These are phyloP conservation scores for Drosophila eohydei DNA, from an alignment of 2,888 invertebrate species.

Conservation along the genomic window DNA sequence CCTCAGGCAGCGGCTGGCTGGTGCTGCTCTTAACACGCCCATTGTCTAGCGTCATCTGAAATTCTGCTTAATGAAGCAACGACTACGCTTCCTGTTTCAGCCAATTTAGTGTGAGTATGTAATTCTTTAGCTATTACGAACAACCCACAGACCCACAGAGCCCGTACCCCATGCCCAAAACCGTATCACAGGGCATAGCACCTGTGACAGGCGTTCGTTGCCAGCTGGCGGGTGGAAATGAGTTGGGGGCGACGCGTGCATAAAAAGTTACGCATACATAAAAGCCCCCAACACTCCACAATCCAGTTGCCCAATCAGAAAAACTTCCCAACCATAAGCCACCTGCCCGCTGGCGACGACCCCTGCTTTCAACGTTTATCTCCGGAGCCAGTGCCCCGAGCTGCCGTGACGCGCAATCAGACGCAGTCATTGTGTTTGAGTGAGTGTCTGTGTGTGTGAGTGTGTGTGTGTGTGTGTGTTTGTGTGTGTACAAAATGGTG, in stretches of 20 bases:
- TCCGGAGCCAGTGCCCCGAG: constrained; percentile 47
- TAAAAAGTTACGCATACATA: constrained; percentile 76
- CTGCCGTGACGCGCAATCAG: constrained; percentile 67
- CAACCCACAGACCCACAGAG: constrained; percentile 34
- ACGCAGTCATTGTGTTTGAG: constrained; percentile 66
- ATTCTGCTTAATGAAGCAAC: constrained; percentile 82
- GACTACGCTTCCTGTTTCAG: constrained; percentile 83
- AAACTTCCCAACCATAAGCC: constrained; percentile 60
- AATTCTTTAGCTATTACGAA: constrained; percentile 84
- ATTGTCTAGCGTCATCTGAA: constrained; percentile 69
- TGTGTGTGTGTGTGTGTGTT: constrained; percentile 26
- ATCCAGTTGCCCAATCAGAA: constrained; percentile 59
- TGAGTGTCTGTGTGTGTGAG: constrained; percentile 36
- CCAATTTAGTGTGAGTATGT: constrained; percentile 84
- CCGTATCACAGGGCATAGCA: constrained; percentile 33
- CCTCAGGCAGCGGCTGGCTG: background rate
- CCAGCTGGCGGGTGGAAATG: constrained; percentile 18
- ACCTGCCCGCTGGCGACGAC: constrained; percentile 59
- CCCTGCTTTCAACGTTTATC: constrained; percentile 72
- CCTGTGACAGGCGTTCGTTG: constrained; percentile 61
- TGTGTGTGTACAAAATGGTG: constrained; percentile 58
- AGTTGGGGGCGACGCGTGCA: constrained; percentile 52
- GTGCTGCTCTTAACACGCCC: constrained; percentile 28
- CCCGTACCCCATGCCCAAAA: constrained; percentile 1
- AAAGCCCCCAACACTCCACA: constrained; percentile 33